phyloP scores from a whole-genome alignment of 1,140 invertebrate species.

The Drosophila bifasciata region DNA sequence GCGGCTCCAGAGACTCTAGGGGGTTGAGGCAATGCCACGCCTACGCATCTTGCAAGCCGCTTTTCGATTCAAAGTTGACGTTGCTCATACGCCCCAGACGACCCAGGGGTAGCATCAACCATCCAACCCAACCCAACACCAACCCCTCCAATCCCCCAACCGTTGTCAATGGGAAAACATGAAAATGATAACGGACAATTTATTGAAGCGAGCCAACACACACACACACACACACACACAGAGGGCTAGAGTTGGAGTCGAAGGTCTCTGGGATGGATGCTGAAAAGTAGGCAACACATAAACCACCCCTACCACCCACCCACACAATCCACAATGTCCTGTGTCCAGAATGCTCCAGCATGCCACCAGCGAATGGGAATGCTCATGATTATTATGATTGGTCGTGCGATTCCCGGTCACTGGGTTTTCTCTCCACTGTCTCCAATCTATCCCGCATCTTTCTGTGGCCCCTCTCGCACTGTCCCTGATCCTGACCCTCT shows the following conservation, averaged over 20 bases:
- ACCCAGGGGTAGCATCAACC: conserved; percentile 20
- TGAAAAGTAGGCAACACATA: conserved; percentile 40
- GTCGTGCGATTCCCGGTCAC: conserved; percentile 18
- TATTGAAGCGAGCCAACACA: conserved; percentile 62
- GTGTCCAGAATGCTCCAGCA: not conserved
- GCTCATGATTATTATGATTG: conserved; percentile 48
- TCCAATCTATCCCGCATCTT: not conserved
- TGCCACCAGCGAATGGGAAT: conserved; percentile 20
- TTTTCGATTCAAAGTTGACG: conserved; percentile 62
- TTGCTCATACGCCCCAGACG: conserved; percentile 66
- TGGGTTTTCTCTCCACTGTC: conserved; percentile 3
- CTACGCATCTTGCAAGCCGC: conserved; percentile 51
- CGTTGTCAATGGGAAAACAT: conserved; percentile 75
- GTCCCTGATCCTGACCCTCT: not conserved
- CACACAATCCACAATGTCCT: not conserved
- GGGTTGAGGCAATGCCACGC: too few species aligned
- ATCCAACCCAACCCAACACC: too few species aligned
- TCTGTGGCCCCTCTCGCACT: too few species aligned
- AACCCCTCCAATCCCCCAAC: conserved; percentile 28
- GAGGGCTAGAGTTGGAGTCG: conserved; percentile 7
- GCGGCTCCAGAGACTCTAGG: conserved; percentile 21
- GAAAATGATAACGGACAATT: conserved; percentile 82
- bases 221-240: conserved; percentile 5
- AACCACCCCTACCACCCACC: not conserved
- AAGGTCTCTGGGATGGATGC: conserved; percentile 5